Percentiles rank a stretch among this genome's conserved stretches.
These are phyloP conservation scores for Danio kyathit DNA, from an alignment of 2,797 vertebrate species.

Conservation along the genomic window DNA sequence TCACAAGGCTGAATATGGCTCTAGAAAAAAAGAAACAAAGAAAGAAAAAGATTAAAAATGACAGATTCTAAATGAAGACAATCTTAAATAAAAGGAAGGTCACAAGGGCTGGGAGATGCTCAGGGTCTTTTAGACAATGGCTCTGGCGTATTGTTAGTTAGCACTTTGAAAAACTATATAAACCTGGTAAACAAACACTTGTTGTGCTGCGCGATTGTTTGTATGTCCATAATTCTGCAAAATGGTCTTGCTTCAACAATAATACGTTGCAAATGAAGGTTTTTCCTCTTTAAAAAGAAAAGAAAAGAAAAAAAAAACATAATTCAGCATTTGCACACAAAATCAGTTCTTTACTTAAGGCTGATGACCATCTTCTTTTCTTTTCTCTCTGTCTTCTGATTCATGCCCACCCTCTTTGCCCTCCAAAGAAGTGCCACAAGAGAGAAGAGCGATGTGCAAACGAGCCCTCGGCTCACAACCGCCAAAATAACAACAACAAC, in stretches of 20 bases:
- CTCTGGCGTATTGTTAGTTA: constrained; percentile 53
- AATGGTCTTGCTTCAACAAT: neutral
- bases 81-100: constrained; percentile 72
- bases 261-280: neutral
- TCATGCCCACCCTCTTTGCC: constrained; percentile 44
- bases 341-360: constrained; percentile 23
- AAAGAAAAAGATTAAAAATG: constrained; percentile 62
- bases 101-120: constrained; percentile 64
- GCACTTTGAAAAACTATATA: constrained; percentile 31
- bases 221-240: neutral
- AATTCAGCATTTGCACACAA: neutral
- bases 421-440: constrained; percentile 67
- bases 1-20: constrained; percentile 69
- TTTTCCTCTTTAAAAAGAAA: constrained; percentile 13
- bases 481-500: constrained; percentile 71
- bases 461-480: constrained; percentile 71
- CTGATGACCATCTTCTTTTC: constrained; percentile 37
- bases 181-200: constrained; percentile 34
- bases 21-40: constrained; percentile 47
- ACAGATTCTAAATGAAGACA: constrained; percentile 65
- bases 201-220: neutral
- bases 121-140: constrained; percentile 70
- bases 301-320: neutral
- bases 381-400: constrained; percentile 16
- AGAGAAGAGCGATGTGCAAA: constrained; percentile 73